Base-by-base conservation (phyloP, 2,113 vertebrate genomes). In the Dipodomys ordii region DNA sequence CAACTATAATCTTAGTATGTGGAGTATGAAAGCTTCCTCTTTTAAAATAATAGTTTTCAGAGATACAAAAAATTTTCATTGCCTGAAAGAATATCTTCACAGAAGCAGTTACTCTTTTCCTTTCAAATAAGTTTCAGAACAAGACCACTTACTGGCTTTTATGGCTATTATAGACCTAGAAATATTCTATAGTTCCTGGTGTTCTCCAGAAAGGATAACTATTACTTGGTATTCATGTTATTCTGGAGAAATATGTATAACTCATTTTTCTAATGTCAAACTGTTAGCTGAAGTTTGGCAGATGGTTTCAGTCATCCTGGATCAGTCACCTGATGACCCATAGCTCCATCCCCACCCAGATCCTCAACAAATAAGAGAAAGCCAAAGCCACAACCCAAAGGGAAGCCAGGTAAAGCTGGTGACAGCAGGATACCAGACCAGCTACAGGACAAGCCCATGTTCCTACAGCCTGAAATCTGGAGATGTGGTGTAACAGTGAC, bases 201-300 rank as follows among this genome's bases (percentile, higher is more conserved):
- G 19, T 88, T 88, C 91, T 97, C 96, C 68, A 96, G n/a, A 39
- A 93, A 78, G 74, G 69, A 64, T 71, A 89, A 27, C 67, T 80
- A 92, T 79, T 84, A 72, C 96, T 79, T 71, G 35, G 64, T 62
- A 64, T 53, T 30, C 5, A 53, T 39, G 9, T 25, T 25, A 53
- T 64, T 72, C 16, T 67, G 15, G 73, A 67, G 25, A 76, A 69
- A 44, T 53, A 30, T 49, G 78, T 28, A 81, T 53, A 71, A 57
- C 23, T 82, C 30, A 69, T 28, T n/a, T 2, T 44, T 27, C 23
- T 57, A 84, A 53, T 77, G 19, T 49, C 49, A 49, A 49, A 49
- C 7, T 49, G 49, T 49, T 49, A 49, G 32, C 39, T 62, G 49
- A 76, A 77, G 23, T 9, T 88, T 68, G 65, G 49, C 62, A 49